phyloP scores from a whole-genome alignment of 2,797 vertebrate genomes.

The Mus caroli region DNA sequence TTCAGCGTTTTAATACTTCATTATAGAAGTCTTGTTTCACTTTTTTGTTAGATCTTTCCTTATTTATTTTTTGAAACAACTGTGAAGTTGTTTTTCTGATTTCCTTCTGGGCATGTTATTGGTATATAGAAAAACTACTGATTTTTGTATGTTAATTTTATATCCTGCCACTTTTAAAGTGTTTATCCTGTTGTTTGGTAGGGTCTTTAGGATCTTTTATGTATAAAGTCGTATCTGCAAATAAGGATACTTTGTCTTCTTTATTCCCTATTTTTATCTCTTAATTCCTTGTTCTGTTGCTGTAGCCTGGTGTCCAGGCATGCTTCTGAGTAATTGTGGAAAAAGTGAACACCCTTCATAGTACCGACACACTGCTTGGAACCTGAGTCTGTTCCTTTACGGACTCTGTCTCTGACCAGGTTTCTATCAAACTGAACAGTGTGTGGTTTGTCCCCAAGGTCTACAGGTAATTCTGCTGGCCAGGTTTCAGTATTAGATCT shows the following conservation, averaged over 20 bases:
- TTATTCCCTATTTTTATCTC: neutral
- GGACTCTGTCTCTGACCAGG: neutral
- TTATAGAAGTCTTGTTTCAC: neutral
- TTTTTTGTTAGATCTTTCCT: neutral
- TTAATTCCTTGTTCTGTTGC: neutral
- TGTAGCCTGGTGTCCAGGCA: neutral
- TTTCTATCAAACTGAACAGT: neutral
- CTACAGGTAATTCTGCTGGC: neutral
- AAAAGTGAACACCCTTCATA: neutral
- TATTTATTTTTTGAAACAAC: neutral
- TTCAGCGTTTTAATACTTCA: neutral
- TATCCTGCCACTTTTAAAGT: neutral
- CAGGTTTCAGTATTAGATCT: neutral
- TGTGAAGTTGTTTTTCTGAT: neutral
- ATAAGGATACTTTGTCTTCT: neutral
- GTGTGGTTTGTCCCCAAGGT: neutral
- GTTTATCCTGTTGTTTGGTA: neutral
- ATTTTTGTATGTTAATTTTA: neutral
- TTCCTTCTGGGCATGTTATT: neutral
- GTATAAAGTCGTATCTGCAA: neutral
- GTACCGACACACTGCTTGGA: neutral
- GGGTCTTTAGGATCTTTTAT: neutral
- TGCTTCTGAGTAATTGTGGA: neutral
- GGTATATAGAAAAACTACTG: neutral
- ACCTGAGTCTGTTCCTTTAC: neutral